phyloP scores from a whole-genome alignment of 2,797 vertebrate species.

The Poeciliopsis gracilis region DNA sequence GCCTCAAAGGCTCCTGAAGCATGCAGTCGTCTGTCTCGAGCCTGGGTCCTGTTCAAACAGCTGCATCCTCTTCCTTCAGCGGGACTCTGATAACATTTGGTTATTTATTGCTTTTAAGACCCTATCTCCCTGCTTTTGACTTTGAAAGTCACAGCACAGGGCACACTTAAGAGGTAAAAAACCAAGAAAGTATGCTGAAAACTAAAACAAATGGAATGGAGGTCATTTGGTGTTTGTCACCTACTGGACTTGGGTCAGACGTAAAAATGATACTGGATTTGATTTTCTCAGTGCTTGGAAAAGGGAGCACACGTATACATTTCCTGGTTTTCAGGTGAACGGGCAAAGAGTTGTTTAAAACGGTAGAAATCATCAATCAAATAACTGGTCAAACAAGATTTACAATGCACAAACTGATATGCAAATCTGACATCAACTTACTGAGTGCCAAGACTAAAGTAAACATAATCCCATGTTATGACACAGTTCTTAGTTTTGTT shows the following conservation, averaged over 20 bases:
- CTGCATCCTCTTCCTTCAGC: constrained; percentile 87
- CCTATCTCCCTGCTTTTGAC: constrained; percentile 67
- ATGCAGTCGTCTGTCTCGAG: constrained; percentile 74
- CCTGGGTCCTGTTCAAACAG: constrained; percentile 81
- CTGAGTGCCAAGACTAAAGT: neutral
- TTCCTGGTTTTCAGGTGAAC: constrained; percentile 62
- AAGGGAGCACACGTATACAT: constrained; percentile 55
- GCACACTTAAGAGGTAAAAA: constrained; percentile 63
- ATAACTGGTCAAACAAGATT: constrained; percentile 58
- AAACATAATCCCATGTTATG: neutral
- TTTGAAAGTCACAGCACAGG: constrained; percentile 75
- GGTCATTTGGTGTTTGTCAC: constrained; percentile 40
- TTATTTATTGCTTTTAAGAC: constrained; percentile 87
- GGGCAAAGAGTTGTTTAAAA: constrained; percentile 61
- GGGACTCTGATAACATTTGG: constrained; percentile 83
- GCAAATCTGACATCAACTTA: neutral
- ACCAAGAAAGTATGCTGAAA: constrained; percentile 55
- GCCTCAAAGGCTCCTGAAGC: constrained; percentile 84
- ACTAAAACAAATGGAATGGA: constrained; percentile 51
- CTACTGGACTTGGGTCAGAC: constrained; percentile 46
- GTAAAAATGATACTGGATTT: constrained; percentile 48
- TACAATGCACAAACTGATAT: constrained; percentile 28
- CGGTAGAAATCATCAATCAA: constrained; percentile 40
- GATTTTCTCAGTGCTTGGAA: constrained; percentile 52
- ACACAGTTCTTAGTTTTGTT: neutral